Percentiles rank a stretch among this genome's conserved stretches.
Conservation (phyloP, 1,140 invertebrate species). For the Micrasema minimum region DNA sequence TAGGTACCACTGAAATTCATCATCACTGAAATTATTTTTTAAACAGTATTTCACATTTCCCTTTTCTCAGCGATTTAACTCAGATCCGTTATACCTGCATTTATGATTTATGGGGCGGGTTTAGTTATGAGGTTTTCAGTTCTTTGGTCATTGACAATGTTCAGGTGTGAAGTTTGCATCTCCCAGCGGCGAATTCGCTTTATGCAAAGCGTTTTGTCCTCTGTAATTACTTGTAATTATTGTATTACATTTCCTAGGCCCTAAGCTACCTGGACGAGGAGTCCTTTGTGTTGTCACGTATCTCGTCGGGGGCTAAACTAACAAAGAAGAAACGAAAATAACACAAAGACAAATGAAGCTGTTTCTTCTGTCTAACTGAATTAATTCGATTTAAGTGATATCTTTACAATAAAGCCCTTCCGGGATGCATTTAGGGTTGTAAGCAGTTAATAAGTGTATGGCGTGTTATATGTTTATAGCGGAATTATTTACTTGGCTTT, state of each 20-base stretch:
- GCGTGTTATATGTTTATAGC: too few species aligned
- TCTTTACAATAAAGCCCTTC: too few species aligned
- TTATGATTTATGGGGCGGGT: conserved; percentile 16
- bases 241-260: conserved; percentile 31
- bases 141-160: conserved; percentile 24
- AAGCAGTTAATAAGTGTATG: too few species aligned
- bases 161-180: conserved; percentile 5
- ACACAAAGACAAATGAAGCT: not conserved
- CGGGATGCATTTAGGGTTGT: too few species aligned
- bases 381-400: too few species aligned
- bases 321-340: conserved; percentile 3
- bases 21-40: too few species aligned
- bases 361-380: too few species aligned
- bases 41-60: too few species aligned
- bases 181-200: conserved; percentile 19
- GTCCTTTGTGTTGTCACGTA: conserved; percentile 36
- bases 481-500: too few species aligned
- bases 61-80: too few species aligned
- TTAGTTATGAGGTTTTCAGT: not conserved
- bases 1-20: too few species aligned
- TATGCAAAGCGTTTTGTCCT: conserved; percentile 40
- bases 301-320: conserved; percentile 5
- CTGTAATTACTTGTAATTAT: conserved; percentile 47
- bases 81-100: conserved; percentile 13
- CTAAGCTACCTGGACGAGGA: conserved; percentile 35